Conservation (phyloP, 2,113 vertebrate species). For the Hippoglossus stenolepis region DNA sequence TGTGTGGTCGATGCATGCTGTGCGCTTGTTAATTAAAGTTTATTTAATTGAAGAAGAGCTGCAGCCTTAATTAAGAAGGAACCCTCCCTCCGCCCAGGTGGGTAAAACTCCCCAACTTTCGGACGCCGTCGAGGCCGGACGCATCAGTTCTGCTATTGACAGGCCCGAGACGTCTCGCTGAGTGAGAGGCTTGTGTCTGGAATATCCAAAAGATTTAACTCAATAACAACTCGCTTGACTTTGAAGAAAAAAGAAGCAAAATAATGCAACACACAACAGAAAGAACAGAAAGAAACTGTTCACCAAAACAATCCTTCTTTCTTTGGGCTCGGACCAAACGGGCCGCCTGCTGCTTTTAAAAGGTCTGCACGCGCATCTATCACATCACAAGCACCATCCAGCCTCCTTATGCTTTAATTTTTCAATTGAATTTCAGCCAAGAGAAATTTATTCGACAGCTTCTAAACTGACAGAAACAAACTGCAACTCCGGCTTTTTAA, state of each 20-base stretch:
- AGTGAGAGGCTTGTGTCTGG: slow-evolving; percentile 38
- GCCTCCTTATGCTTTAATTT: slow-evolving; percentile 38
- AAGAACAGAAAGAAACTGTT: slow-evolving; percentile 24
- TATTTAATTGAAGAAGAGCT: slow-evolving; percentile 97
- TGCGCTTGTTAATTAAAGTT: slow-evolving; percentile 98
- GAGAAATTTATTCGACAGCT: slow-evolving; percentile 21
- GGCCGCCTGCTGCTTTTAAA: slow-evolving; percentile 45
- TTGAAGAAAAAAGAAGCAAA: slow-evolving; percentile 8
- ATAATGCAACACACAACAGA: slow-evolving; percentile 25
- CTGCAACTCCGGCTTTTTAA: slow-evolving; percentile 48
- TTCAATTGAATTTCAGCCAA: slow-evolving; percentile 38
- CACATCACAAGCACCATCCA: slow-evolving; percentile 43
- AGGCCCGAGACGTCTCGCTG: slow-evolving; percentile 32
- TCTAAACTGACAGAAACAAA: slow-evolving; percentile 43
- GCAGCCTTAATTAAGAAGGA: slow-evolving; percentile 94
- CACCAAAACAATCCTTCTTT: slow-evolving; percentile 54
- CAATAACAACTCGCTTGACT: slow-evolving; percentile 50
- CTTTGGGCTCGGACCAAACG: slow-evolving; percentile 27
- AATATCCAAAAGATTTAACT: slow-evolving; percentile 32
- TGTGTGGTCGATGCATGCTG: slow-evolving; percentile 91
- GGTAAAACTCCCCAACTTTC: slow-evolving; percentile 49
- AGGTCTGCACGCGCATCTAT: slow-evolving; percentile 43
- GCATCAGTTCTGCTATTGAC: slow-evolving; percentile 30
- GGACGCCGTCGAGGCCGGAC: slow-evolving; percentile 6
- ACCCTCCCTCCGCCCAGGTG: slow-evolving; percentile 66